Conservation (phyloP, 2,797 vertebrate species). For the Eremophila alpestris region DNA sequence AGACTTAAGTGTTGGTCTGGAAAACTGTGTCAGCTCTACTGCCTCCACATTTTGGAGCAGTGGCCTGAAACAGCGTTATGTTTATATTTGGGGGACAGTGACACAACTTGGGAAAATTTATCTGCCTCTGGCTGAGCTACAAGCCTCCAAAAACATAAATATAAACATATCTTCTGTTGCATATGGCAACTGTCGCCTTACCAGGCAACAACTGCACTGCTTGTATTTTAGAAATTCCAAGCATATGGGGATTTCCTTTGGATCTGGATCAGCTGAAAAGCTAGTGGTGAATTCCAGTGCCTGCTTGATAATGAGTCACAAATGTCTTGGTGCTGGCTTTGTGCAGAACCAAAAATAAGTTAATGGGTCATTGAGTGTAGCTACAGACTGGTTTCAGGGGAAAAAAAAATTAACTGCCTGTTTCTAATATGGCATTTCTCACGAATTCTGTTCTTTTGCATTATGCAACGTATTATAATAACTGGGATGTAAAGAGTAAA, state of each 20-base stretch:
- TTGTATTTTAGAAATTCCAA: slow-evolving; percentile 36
- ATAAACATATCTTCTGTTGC: not conserved
- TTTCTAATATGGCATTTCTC: not conserved
- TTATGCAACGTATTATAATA: slow-evolving; percentile 16
- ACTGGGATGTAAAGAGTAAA: slow-evolving; percentile 44
- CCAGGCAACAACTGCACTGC: not conserved
- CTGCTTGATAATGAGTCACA: slow-evolving; percentile 36
- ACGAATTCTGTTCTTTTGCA: not conserved
- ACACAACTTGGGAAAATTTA: not conserved
- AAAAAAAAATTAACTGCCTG: not conserved
- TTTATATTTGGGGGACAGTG: not conserved
- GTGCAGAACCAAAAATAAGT: slow-evolving; percentile 33
- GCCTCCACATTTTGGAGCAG: not conserved
- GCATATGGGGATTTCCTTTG: slow-evolving; percentile 62
- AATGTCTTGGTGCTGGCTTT: slow-evolving; percentile 42
- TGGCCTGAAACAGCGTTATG: not conserved
- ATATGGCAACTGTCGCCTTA: slow-evolving; percentile 7
- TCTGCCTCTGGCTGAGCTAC: not conserved
- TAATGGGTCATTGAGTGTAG: slow-evolving; percentile 14
- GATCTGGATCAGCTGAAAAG: slow-evolving; percentile 27
- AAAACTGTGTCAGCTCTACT: not conserved
- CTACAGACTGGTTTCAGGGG: not conserved
- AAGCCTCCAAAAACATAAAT: slow-evolving; percentile 18
- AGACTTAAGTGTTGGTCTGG: not conserved
- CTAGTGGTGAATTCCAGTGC: slow-evolving; percentile 26